Evolutionary conservation across 2,888 invertebrate species (phyloP).

Genomic region (Oscheius sp.): DNA sequence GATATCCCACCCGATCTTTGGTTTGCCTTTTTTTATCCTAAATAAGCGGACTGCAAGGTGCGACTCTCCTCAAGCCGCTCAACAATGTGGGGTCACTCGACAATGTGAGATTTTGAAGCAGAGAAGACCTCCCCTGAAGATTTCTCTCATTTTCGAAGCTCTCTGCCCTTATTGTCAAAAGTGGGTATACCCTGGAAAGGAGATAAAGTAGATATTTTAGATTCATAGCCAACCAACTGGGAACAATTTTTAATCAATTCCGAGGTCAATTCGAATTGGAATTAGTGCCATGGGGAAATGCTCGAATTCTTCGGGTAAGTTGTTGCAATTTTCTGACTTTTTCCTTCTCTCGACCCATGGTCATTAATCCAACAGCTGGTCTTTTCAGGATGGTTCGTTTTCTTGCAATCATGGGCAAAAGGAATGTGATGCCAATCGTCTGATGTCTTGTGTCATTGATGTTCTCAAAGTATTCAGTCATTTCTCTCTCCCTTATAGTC

Average conservation of each 20-base stretch:
- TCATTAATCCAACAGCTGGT: constrained; percentile 33
- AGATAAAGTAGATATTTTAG: constrained; percentile 26
- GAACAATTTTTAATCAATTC: constrained; percentile 66
- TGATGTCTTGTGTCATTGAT: constrained; percentile 70
- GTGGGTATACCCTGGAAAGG: constrained; percentile 33
- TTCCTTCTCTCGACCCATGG: not conserved
- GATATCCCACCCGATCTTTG: constrained; percentile 64
- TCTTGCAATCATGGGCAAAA: constrained; percentile 72
- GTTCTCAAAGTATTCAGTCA: constrained; percentile 52
- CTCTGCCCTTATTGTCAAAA: constrained; percentile 72
- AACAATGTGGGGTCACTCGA: constrained; percentile 64
- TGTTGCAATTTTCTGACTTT: not conserved
- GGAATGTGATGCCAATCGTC: constrained; percentile 72
- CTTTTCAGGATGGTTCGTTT: constrained; percentile 69
- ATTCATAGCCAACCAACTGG: constrained; percentile 71
- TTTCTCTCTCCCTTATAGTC: not conserved
- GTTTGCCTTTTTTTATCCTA: constrained; percentile 33
- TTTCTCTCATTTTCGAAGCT: constrained; percentile 71
- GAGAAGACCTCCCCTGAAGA: constrained; percentile 63
- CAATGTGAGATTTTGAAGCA: constrained; percentile 67
- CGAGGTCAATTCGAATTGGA: constrained; percentile 67
- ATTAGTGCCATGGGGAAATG: constrained; percentile 71
- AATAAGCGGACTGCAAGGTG: constrained; percentile 49
- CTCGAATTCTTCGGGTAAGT: constrained; percentile 65
- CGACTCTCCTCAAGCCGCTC: constrained; percentile 65